Percentiles rank a stretch among this genome's conserved stretches.
These are phyloP conservation scores for Anagrus nilaparvatae DNA, from an alignment of 1,140 invertebrate species.

Conservation along the genomic window DNA sequence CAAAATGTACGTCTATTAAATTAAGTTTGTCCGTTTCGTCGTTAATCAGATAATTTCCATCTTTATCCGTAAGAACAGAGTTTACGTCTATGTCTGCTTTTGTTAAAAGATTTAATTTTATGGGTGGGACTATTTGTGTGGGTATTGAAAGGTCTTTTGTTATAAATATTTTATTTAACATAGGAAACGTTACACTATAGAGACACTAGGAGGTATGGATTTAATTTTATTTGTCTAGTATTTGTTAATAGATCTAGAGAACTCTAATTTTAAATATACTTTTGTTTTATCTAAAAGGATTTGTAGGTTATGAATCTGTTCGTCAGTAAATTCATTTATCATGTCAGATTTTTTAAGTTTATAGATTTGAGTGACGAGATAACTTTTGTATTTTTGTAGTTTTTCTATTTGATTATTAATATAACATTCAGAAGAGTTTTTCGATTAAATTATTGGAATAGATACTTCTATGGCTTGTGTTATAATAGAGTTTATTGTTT, in stretches of 20 bases:
- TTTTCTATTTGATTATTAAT: conserved; percentile 5
- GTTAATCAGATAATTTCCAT: conserved; percentile 1
- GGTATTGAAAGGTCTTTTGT: conserved; percentile 5
- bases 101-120: not conserved
- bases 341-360: not conserved
- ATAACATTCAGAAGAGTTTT: conserved; percentile 1
- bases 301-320: not conserved
- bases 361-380: conserved; percentile 2
- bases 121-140: not conserved
- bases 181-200: conserved; percentile 12
- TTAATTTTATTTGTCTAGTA: conserved; percentile 12
- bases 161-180: conserved; percentile 11
- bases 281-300: not conserved
- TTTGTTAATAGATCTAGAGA: conserved; percentile 8
- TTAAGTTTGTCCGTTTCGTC: not conserved
- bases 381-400: conserved; percentile 4
- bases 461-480: not conserved
- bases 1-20: conserved; percentile 5
- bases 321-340: no score
- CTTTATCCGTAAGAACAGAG: not conserved
- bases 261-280: conserved; percentile 8
- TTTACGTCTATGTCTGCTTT: not conserved
- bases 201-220: conserved; percentile 9
- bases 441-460: not conserved
- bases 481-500: not conserved